Percentiles rank a stretch among this genome's conserved stretches.
Conservation (phyloP, 2,797 vertebrate species). For the Heliangelus exortis region DNA sequence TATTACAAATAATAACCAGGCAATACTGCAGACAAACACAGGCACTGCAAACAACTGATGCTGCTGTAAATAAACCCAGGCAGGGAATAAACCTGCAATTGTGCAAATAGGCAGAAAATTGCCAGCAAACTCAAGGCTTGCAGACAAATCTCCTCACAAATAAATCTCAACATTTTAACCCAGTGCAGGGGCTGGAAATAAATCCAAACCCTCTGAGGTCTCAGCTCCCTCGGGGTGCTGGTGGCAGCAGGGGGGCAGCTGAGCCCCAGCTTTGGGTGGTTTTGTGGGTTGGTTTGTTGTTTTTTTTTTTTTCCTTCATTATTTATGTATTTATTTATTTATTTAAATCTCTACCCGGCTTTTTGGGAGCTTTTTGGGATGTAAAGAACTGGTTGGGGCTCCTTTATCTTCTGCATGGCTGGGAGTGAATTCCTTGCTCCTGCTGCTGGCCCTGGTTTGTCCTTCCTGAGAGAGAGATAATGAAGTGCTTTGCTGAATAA, state of each 20-base stretch:
- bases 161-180: rapidly evolving
- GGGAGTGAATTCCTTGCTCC: neutral
- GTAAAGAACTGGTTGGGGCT: neutral
- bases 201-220: rapidly evolving
- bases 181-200: rapidly evolving
- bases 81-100: no score
- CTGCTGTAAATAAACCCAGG: no score
- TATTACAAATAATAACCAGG: no score
- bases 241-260: neutral
- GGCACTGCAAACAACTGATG: neutral
- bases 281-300: neutral
- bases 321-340: no score
- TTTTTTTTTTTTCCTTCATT: no score
- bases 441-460: neutral
- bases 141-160: neutral
- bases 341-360: neutral
- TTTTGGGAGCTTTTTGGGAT: neutral
- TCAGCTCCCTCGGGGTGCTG: neutral
- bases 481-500: no score
- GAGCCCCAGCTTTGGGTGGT: rapidly evolving
- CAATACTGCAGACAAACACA: no score
- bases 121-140: no score
- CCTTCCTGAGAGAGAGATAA: neutral
- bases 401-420: neutral
- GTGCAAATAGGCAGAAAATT: no score